Base-by-base conservation (phyloP, 2,888 invertebrate genomes). In the Lasioglossum malachurum region DNA sequence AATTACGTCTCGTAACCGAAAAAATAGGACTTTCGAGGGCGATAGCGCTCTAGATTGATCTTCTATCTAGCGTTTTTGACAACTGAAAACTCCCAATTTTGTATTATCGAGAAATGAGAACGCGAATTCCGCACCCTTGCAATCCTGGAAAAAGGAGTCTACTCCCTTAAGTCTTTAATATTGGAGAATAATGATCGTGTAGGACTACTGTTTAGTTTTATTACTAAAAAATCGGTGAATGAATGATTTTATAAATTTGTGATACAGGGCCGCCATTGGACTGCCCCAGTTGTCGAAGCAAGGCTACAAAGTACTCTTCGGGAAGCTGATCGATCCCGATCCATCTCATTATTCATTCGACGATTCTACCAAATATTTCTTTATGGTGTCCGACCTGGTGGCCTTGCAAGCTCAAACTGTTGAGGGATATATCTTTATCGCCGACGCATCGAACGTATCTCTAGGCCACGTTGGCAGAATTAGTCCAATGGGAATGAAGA, bases 391-490 rank as follows among this genome's bases (percentile, higher is more conserved):
- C 72, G 97, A 95, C 38, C 95, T 95, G 71, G 96, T 96, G 95
- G 95, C 96, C 90, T 95, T 96, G 35, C 92, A 93, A 57, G 88
- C 93, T 49, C 97, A 97, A 35, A 96, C 96, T 19, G 96, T 96
- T 94, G 96, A 96, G 0, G 97, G 97, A 0, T 95, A 97, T 78
- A 93, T 96, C 7, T 95, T 97, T 77, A 91, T 97, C 0, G 95
- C 97, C 19, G 97, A 98, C 93, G 95, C 97, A 93, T 96, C 96
- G 53, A 96, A 96, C 0, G 94, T 96, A 7, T 95, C 96, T 0
- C 94, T 98, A 69, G 96, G 96, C 0, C 97, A 98, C 92, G 93
- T 97, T 4, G 96, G 97, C 8, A 96, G 96, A 89, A 94, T 97
- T 1, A 97, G 96, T 75, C 93, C 97, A 4, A 95, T 96, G 80